Evolutionary conservation across 2,113 vertebrate genomes (phyloP).

Genomic region (Platanista minor): DNA sequence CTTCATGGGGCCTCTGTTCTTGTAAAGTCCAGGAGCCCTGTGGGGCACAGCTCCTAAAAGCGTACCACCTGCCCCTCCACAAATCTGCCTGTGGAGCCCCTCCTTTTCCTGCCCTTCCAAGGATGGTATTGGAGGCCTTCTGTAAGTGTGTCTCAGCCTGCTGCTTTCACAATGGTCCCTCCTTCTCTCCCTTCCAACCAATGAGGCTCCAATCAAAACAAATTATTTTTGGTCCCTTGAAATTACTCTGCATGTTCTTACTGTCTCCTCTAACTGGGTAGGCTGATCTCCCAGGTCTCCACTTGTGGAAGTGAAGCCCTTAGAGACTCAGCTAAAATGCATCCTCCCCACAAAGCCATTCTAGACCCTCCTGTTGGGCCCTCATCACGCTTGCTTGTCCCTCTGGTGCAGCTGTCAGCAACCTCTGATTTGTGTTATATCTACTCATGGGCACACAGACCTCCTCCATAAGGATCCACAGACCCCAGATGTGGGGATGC

Average conservation of each 20-base stretch:
- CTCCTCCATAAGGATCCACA: not conserved
- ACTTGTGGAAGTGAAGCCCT: not conserved
- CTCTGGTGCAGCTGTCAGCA: not conserved
- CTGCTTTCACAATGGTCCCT: not conserved
- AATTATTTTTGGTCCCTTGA: not conserved
- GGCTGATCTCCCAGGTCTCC: not conserved
- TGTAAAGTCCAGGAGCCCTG: not conserved
- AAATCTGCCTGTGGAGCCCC: not conserved
- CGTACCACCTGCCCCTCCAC: too few species aligned
- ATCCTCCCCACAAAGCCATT: not conserved
- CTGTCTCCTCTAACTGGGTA: not conserved
- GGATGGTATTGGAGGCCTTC: not conserved
- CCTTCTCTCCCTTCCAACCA: not conserved
- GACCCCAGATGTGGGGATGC: not conserved
- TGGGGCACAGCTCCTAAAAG: not conserved
- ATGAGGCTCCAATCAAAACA: not conserved
- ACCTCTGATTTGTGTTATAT: not conserved
- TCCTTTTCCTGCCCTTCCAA: not conserved
- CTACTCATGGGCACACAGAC: not conserved
- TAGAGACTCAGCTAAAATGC: too few species aligned
- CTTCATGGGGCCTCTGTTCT: not conserved
- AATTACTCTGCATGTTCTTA: not conserved
- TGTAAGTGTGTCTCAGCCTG: not conserved
- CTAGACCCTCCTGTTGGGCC: not conserved
- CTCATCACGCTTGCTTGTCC: not conserved